Evolutionary conservation across 2,113 vertebrate species (phyloP).

Genomic region (Acrocephalus kingi): DNA sequence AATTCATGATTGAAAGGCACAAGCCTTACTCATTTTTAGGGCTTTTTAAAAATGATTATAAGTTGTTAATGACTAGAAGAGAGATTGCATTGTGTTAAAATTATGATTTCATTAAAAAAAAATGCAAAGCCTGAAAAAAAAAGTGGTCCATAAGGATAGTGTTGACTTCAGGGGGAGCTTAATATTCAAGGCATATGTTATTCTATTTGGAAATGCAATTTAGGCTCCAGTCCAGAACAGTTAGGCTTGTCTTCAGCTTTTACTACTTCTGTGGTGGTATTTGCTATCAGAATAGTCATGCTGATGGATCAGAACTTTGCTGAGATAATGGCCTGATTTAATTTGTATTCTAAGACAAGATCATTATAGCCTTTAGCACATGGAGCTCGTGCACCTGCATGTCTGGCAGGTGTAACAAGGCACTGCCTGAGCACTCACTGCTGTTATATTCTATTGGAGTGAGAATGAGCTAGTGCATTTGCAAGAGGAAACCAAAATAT

Average conservation of each 20-base stretch:
- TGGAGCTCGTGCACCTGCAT: background rate
- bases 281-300: background rate
- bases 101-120: background rate
- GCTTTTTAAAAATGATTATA: background rate
- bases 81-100: background rate
- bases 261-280: background rate
- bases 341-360: background rate
- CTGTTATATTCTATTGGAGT: background rate
- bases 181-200: slow-evolving; percentile 17
- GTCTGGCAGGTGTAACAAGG: background rate
- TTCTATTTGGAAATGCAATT: background rate
- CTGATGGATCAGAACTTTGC: background rate
- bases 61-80: background rate
- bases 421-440: background rate
- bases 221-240: background rate
- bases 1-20: background rate
- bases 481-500: background rate
- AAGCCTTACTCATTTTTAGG: background rate
- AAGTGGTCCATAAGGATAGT: background rate
- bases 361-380: background rate
- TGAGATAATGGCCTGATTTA: background rate
- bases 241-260: background rate
- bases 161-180: background rate
- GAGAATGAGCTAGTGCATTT: background rate
- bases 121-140: background rate